These are phyloP conservation scores for Apamea anceps DNA, from an alignment of 2,888 invertebrate genomes.

Conservation along the genomic window DNA sequence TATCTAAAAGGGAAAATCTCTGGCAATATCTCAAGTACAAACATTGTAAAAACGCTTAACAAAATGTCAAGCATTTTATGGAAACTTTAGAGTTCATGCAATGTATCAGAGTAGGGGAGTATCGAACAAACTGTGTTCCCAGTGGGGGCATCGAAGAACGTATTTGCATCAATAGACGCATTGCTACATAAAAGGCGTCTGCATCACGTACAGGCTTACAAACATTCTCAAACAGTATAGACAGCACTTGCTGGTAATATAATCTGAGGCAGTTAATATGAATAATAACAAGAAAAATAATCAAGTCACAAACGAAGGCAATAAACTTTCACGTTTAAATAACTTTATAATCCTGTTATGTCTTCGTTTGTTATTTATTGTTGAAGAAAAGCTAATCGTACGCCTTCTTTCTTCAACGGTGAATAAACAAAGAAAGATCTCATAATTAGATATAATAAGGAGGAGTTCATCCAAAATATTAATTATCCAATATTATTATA, in stretches of 20 bases:
- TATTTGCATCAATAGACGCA: slow-evolving; percentile 71
- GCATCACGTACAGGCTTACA: slow-evolving; percentile 51
- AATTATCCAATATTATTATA: slow-evolving; percentile 47
- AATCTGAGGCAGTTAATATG: slow-evolving; percentile 39
- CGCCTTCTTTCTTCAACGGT: slow-evolving; percentile 42
- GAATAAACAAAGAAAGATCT: slow-evolving; percentile 43
- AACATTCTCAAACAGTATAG: slow-evolving; percentile 45
- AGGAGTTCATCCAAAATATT: slow-evolving; percentile 49
- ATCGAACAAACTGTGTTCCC: slow-evolving; percentile 63
- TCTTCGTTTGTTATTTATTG: slow-evolving; percentile 57
- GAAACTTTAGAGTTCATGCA: slow-evolving; percentile 48
- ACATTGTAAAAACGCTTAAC: slow-evolving; percentile 26
- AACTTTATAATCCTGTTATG: slow-evolving; percentile 60
- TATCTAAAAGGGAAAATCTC: neutral
- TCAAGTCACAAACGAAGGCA: slow-evolving; percentile 50
- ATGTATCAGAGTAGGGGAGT: slow-evolving; percentile 53
- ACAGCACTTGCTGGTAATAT: slow-evolving; percentile 25
- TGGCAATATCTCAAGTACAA: slow-evolving; percentile 1
- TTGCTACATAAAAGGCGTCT: slow-evolving; percentile 64
- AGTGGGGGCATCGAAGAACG: slow-evolving; percentile 58
- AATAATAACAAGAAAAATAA: slow-evolving; percentile 61
- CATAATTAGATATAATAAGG: slow-evolving; percentile 38
- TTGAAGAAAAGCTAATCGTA: slow-evolving; percentile 53
- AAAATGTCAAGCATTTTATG: slow-evolving; percentile 41
- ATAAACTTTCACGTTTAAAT: slow-evolving; percentile 61